Base-by-base conservation (phyloP, 1,140 invertebrate genomes). In the Drosophila tsacasi region DNA sequence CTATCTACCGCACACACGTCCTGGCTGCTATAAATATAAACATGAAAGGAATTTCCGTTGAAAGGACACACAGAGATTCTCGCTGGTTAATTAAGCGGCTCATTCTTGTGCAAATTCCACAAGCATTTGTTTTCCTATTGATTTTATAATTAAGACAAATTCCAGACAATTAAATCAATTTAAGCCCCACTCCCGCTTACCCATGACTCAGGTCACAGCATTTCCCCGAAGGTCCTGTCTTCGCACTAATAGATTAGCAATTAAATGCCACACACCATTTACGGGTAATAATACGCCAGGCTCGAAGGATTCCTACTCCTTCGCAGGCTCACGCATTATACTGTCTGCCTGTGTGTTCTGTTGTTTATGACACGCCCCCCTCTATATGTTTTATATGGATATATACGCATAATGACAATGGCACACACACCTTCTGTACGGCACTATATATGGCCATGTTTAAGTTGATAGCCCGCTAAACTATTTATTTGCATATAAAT, bases 401-500 rank as follows among this genome's bases (percentile, higher is more conserved):
- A 58, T 59, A 59, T 63, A 74, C 58, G 75, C 60, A 61, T 64
- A 89, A 83, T 83, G 83, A 81, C 76, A 89, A 74, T 64, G 46
- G 30, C 58, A 17, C 21, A 44, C 62, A 27, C 44, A 73, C 60
- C 35, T 57, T 25, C 35, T 25, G n/a, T 39, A 47, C 21, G 37
- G 39, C 46, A 54, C 23, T 25, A 35, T 42, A 61, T 35, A 46
- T 17, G 27, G 57, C 27, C 39, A 44, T 39, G 60, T 74, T 62
- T 64, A 68, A 75, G 84, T 83, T 78, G 81, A 89, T 78, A 90
- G 85, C 81, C 64, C 68, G 73, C 69, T 81, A 84, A 87, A 87
- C 85, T 87, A 87, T 87, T 87, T 87, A 87, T 87, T 87, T 87
- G 84, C 84, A 87, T 89, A 87, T 89, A 87, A 87, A 87, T 87